These are phyloP conservation scores for Myxocyprinus asiaticus DNA, from an alignment of 2,113 vertebrate species.

Conservation along the genomic window DNA sequence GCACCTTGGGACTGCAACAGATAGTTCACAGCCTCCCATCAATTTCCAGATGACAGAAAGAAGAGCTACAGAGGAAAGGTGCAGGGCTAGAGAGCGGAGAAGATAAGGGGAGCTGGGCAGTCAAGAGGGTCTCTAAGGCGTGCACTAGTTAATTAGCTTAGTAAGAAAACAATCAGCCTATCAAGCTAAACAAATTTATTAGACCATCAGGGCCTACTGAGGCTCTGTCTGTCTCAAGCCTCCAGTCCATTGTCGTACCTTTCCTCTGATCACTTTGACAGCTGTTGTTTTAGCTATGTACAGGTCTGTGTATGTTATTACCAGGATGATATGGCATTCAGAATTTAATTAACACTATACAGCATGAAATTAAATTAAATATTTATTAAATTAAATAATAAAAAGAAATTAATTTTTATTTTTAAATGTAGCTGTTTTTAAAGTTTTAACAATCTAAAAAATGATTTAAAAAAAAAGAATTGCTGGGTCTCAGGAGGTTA, in stretches of 20 bases:
- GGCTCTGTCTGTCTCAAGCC: not conserved
- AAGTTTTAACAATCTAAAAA: no score
- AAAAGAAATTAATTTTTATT: no score
- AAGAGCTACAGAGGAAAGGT: slow-evolving; percentile 68
- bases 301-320: no score
- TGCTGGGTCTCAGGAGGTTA: no score
- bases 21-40: slow-evolving; percentile 74
- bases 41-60: slow-evolving; percentile 76
- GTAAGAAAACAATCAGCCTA: slow-evolving; percentile 77
- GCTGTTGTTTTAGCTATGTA: not conserved
- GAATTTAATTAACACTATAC: no score
- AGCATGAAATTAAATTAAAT: no score
- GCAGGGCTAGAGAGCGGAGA: slow-evolving; percentile 55
- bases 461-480: no score
- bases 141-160: slow-evolving; percentile 75
- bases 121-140: slow-evolving; percentile 67
- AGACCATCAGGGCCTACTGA: slow-evolving; percentile 61
- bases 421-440: no score
- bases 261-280: slow-evolving; percentile 21
- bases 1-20: slow-evolving; percentile 77
- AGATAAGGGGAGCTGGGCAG: slow-evolving; percentile 55
- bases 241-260: slow-evolving; percentile 45
- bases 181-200: slow-evolving; percentile 76
- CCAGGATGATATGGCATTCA: no score
- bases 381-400: no score